Conservation (phyloP, 2,797 vertebrate species). For the Sebastes steindachneri region DNA sequence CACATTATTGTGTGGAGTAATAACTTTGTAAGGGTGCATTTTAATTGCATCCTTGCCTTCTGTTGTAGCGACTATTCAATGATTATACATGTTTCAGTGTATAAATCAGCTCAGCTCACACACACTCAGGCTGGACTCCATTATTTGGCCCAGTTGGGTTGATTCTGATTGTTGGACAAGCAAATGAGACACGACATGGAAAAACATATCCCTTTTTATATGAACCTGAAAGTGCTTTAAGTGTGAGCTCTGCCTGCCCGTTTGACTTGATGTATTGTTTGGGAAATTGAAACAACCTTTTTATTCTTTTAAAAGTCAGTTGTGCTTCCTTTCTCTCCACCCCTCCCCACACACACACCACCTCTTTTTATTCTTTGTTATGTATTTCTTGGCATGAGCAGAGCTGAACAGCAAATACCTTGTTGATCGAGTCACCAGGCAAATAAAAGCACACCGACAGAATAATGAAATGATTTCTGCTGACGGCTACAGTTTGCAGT, state of each 20-base stretch:
- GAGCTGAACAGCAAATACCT: constrained; percentile 73
- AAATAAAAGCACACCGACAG: constrained; percentile 70
- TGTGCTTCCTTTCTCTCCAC: constrained; percentile 5
- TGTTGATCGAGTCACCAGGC: constrained; percentile 67
- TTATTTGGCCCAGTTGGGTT: constrained; percentile 62
- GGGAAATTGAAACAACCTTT: constrained; percentile 63
- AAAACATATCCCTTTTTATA: constrained; percentile 68
- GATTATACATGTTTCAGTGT: constrained; percentile 63
- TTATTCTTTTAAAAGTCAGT: constrained; percentile 45
- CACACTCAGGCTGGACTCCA: constrained; percentile 56
- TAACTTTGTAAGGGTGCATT: constrained; percentile 47
- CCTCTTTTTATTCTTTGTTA: constrained; percentile 57
- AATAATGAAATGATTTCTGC: constrained; percentile 71
- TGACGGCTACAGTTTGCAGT: constrained; percentile 48
- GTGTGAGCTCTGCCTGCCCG: constrained; percentile 57
- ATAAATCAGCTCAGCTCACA: constrained; percentile 63
- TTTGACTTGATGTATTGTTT: constrained; percentile 62
- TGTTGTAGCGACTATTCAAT: constrained; percentile 49
- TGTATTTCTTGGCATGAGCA: constrained; percentile 74
- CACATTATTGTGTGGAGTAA: constrained; percentile 62
- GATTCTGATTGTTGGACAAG: constrained; percentile 70
- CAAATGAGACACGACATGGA: constrained; percentile 73
- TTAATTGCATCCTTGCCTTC: constrained; percentile 75
- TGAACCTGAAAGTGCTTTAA: constrained; percentile 60
- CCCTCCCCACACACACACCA: neutral